These are phyloP conservation scores for Drosophila orosa DNA, from an alignment of 1,140 invertebrate genomes.

Conservation along the genomic window DNA sequence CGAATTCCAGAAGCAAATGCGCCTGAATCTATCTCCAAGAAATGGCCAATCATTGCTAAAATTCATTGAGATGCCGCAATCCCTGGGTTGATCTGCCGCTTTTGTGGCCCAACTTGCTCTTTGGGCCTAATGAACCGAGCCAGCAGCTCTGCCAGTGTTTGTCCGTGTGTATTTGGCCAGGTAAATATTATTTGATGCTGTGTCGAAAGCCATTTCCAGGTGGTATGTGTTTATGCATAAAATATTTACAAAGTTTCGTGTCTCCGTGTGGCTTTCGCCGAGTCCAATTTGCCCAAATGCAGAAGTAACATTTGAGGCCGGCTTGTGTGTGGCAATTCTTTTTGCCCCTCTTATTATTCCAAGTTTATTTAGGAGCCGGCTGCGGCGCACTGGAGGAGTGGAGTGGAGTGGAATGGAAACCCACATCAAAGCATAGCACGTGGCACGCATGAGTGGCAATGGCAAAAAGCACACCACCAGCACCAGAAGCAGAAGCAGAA, in stretches of 20 bases:
- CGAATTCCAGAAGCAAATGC: neutral
- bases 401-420: conserved; percentile 34
- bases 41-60: conserved; percentile 48
- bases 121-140: conserved; percentile 73
- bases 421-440: conserved; percentile 79
- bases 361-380: conserved; percentile 76
- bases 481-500: conserved; percentile 22
- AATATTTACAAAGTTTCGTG: conserved; percentile 76
- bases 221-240: conserved; percentile 79
- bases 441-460: conserved; percentile 80
- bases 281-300: conserved; percentile 80
- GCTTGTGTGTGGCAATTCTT: conserved; percentile 39
- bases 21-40: neutral
- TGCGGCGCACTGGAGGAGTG: conserved; percentile 27
- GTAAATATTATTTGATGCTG: conserved; percentile 82
- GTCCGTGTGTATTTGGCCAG: conserved; percentile 42
- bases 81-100: conserved; percentile 60
- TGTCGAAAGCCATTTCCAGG: conserved; percentile 79
- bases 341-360: conserved; percentile 73
- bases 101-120: conserved; percentile 62
- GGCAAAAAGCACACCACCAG: conserved; percentile 68
- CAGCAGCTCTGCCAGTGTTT: conserved; percentile 2
- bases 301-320: conserved; percentile 69
- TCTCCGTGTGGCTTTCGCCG: conserved; percentile 63
- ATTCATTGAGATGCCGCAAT: conserved; percentile 69